Evolutionary conservation across 2,888 invertebrate species (phyloP), one percentile per base, ranked within the genome.

Genomic region (Agrochola lychnidis): DNA sequence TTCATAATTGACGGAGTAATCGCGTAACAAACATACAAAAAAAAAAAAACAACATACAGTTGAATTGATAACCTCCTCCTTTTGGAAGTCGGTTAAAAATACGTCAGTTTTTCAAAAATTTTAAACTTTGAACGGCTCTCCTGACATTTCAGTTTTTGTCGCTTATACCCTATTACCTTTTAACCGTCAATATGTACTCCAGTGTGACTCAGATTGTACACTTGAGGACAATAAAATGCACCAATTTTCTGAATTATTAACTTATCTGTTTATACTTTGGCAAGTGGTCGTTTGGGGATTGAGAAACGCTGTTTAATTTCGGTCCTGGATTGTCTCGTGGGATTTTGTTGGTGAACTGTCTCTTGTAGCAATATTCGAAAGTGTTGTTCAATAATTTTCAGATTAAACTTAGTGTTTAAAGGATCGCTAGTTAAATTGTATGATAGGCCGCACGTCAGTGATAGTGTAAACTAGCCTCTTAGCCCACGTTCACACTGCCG

Each of bases 181-280:
- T n/a, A n/a, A n/a, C n/a, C n/a, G n/a, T n/a, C n/a, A 2, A 3
- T 77, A 83, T 64, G 78, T 74, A 84, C 73, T 81, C 42, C 30
- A 51, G 30, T 62, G 42, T 19, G 66, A 77, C 30, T 69, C 74
- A 63, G 81, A 85, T 84, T 68, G 84, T 84, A 85, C 89, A 89
- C 80, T 85, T 61, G 82, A 75, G 90, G 84, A 82, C 85, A 85
- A 81, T 81, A 67, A 84, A 78, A 74, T 75, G 61, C 53, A 61
- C 57, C 62, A 71, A 71, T 75, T 69, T 75, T 71, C 68, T 19
- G 25, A 53, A 59, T 68, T 61, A 81, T 82, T 72, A 69, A 70
- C 62, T 77, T 82, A 68, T 69, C 56, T 57, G 75, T 79, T 63
- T 22, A 14, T 59, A 73, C 14, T 69, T 70, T 61, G 57, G 48